A percentile compares a stretch with the other conserved stretches of the same genome.
These are phyloP conservation scores for Mycogona germanica DNA, from an alignment of 2,888 invertebrate genomes.

Conservation along the genomic window DNA sequence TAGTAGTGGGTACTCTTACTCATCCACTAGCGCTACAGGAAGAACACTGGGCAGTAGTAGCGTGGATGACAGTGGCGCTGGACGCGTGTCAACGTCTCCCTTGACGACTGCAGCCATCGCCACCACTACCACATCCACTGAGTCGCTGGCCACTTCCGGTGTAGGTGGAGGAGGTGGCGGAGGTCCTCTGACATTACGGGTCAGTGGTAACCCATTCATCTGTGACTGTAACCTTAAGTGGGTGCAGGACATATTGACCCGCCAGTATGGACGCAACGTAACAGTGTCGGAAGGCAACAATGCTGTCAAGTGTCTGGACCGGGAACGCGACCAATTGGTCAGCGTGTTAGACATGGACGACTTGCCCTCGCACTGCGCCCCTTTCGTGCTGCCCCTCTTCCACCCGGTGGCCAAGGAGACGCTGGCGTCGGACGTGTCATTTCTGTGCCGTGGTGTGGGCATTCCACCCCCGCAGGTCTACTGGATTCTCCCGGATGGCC, in stretches of 20 bases:
- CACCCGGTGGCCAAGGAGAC: slow-evolving; percentile 19
- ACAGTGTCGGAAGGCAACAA: slow-evolving; percentile 5
- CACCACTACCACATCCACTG: background rate
- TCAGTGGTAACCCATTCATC: slow-evolving; percentile 25
- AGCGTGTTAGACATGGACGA: slow-evolving; percentile 14
- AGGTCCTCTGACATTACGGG: slow-evolving; percentile 14
- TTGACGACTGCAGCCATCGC: background rate
- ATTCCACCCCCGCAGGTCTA: slow-evolving; percentile 21
- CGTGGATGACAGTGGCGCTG: background rate
- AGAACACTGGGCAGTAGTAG: background rate
- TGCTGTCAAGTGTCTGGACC: slow-evolving; percentile 13
- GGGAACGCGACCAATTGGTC: slow-evolving; percentile 1
- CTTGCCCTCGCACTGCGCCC: slow-evolving; percentile 21
- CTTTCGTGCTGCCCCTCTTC: slow-evolving; percentile 26
- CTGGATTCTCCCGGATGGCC: slow-evolving; percentile 22
- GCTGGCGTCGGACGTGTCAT: slow-evolving; percentile 24
- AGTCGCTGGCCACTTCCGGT: no score
- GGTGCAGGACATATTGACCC: slow-evolving; percentile 21
- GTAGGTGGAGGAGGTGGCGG: no score
- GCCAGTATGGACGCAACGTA: slow-evolving; percentile 5
- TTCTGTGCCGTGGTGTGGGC: slow-evolving; percentile 25
- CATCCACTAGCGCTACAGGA: background rate
- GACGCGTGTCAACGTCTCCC: background rate
- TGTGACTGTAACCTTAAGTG: slow-evolving; percentile 26
- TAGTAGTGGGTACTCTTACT: no score